A percentile compares a stretch with the other conserved stretches of the same genome.
These are phyloP conservation scores for Ictidomys tridecemlineatus DNA, from an alignment of 2,113 vertebrate species.

Conservation along the genomic window DNA sequence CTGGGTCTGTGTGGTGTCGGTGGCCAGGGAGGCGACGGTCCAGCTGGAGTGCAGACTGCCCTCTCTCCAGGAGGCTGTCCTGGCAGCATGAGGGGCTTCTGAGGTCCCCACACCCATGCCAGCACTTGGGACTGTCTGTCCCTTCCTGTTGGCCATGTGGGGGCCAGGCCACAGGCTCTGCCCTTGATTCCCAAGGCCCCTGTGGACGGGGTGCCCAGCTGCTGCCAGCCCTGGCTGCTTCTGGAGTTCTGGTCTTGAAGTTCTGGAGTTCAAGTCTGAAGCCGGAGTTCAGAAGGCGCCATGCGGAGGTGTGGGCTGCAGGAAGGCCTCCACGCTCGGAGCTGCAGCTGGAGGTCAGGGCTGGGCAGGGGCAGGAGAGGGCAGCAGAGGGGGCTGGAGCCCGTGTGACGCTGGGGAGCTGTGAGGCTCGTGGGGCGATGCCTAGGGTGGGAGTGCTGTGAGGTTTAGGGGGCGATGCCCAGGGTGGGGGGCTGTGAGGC, in stretches of 20 bases:
- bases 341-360: fast-evolving
- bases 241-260: background rate
- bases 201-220: slow-evolving; percentile 78
- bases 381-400: too few relatives aligned
- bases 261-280: background rate
- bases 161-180: fast-evolving
- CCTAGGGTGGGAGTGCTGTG: too few relatives aligned
- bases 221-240: background rate
- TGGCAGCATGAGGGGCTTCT: background rate
- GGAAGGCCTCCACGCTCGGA: background rate
- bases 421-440: too few relatives aligned
- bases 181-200: slow-evolving; percentile 69
- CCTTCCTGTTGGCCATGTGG: background rate
- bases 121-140: background rate
- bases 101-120: too few relatives aligned
- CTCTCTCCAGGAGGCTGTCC: background rate
- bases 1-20: background rate
- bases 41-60: fast-evolving
- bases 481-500: too few relatives aligned
- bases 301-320: background rate
- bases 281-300: background rate
- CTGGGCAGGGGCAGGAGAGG: background rate
- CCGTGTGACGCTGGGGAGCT: too few relatives aligned
- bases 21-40: background rate
- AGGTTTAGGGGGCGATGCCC: too few relatives aligned